A percentile compares a stretch with the other conserved stretches of the same genome.
These are phyloP conservation scores for Psittacula echo DNA, from an alignment of 2,797 vertebrate genomes.

Conservation along the genomic window DNA sequence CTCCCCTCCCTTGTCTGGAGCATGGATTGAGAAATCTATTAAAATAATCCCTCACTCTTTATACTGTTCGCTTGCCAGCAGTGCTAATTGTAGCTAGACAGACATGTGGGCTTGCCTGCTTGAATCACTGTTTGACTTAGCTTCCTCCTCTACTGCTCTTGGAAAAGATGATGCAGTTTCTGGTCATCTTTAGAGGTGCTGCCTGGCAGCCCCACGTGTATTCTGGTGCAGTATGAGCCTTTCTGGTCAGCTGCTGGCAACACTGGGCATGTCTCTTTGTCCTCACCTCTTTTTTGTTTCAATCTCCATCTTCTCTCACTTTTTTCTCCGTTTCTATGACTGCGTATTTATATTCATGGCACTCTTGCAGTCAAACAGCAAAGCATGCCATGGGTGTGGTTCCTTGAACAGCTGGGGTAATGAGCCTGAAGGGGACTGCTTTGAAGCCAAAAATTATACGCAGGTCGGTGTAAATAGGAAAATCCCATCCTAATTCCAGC, in stretches of 20 bases:
- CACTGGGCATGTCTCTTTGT: background rate
- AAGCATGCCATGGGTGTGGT: background rate
- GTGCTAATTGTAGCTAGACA: background rate
- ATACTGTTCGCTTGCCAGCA: background rate
- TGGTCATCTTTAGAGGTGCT: background rate
- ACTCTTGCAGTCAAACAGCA: background rate
- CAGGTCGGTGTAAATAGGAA: background rate
- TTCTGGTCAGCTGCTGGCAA: background rate
- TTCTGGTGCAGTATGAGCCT: background rate
- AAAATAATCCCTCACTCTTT: background rate
- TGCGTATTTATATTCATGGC: background rate
- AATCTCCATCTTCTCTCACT: background rate
- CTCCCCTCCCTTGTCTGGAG: background rate
- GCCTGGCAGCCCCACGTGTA: accelerated
- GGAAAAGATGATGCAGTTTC: background rate
- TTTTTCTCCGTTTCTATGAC: background rate
- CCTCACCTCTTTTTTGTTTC: background rate
- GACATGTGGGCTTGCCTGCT: background rate
- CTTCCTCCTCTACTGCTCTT: background rate
- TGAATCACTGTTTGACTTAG: background rate
- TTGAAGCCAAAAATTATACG: background rate
- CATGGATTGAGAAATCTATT: background rate
- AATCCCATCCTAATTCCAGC: background rate
- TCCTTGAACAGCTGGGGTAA: background rate
- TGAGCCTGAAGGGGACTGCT: background rate